These are phyloP conservation scores for Mandrillus leucophaeus DNA, from an alignment of 2,113 vertebrate species.

Conservation along the genomic window DNA sequence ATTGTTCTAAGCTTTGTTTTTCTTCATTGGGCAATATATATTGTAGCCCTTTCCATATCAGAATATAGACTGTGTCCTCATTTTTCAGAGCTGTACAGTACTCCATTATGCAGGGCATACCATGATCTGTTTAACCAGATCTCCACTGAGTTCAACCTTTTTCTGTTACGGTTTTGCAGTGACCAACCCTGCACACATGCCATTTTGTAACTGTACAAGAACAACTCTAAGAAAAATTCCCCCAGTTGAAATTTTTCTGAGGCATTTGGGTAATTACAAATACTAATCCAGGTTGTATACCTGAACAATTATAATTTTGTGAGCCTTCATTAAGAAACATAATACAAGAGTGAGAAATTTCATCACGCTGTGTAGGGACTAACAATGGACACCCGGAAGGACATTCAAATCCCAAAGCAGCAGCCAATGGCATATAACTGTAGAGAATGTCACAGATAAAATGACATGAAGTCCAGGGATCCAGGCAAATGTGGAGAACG, in stretches of 20 bases:
- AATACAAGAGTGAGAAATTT: background rate
- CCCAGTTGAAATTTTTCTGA: background rate
- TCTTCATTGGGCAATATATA: background rate
- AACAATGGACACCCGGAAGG: constrained; percentile 91
- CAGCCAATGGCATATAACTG: constrained; percentile 97
- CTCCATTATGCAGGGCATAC: background rate
- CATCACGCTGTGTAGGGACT: background rate
- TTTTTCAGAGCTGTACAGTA: background rate
- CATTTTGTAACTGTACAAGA: background rate
- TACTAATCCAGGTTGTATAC: background rate
- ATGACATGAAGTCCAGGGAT: background rate
- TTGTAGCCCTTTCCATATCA: background rate
- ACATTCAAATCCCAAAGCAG: constrained; percentile 92
- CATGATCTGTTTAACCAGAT: background rate
- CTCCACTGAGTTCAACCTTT: background rate
- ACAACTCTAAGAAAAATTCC: background rate
- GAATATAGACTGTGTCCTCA: background rate
- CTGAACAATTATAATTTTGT: background rate
- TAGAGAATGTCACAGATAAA: constrained; percentile 70
- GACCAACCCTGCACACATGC: background rate
- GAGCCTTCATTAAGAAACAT: background rate
- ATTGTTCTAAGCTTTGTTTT: background rate
- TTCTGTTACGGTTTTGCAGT: background rate
- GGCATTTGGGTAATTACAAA: background rate
- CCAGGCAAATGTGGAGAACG: background rate